Conservation (phyloP, 2,888 invertebrate genomes). For the Sarcophaga variegata region DNA sequence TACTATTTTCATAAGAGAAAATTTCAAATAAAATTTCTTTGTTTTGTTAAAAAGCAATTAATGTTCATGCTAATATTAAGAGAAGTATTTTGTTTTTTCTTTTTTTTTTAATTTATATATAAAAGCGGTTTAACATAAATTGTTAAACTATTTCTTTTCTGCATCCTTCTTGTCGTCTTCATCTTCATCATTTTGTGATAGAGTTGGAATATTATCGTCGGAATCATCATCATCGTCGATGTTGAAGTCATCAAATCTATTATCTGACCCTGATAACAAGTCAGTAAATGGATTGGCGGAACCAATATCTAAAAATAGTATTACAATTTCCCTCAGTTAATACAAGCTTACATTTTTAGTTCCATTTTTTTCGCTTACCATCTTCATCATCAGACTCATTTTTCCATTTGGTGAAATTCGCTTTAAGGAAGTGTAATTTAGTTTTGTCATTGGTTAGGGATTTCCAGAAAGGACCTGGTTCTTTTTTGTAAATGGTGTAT, state of each 20-base stretch:
- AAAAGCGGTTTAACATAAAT: slow-evolving; percentile 61
- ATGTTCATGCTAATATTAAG: slow-evolving; percentile 67
- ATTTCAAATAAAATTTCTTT: slow-evolving; percentile 40
- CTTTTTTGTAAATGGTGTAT: slow-evolving; percentile 87
- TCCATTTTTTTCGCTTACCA: slow-evolving; percentile 74
- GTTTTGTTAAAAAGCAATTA: slow-evolving; percentile 62
- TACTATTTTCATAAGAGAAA: slow-evolving; percentile 44
- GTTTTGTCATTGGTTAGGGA: slow-evolving; percentile 92
- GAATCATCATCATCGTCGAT: slow-evolving; percentile 87
- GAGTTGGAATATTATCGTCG: slow-evolving; percentile 85
- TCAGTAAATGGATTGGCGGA: slow-evolving; percentile 66
- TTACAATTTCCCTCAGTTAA: no score
- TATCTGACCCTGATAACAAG: slow-evolving; percentile 73
- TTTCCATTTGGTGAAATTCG: slow-evolving; percentile 98
- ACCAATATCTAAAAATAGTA: no score
- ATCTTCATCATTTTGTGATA: slow-evolving; percentile 79
- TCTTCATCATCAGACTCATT: slow-evolving; percentile 97
- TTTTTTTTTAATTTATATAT: slow-evolving; percentile 43
- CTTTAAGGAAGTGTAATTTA: slow-evolving; percentile 97
- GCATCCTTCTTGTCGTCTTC: slow-evolving; percentile 76
- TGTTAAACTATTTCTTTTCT: slow-evolving; percentile 74
- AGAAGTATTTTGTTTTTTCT: slow-evolving; percentile 34
- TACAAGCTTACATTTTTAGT: background rate
- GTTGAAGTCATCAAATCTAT: slow-evolving; percentile 86
- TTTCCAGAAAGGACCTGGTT: slow-evolving; percentile 92